phyloP scores from a whole-genome alignment of 2,797 vertebrate genomes.

The Fundulus diaphanus region DNA sequence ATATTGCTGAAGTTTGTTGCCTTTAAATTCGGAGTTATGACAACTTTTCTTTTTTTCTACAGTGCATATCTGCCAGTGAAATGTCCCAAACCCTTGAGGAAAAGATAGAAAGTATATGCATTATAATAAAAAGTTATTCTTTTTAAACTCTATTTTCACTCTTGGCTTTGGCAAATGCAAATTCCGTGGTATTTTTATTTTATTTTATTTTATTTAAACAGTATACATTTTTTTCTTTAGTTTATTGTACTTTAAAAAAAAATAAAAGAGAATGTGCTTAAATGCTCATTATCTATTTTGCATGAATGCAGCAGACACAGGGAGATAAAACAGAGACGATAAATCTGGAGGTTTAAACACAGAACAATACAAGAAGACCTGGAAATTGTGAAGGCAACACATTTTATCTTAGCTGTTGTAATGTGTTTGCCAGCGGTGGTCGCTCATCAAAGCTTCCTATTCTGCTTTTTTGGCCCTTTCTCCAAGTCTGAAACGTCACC shows the following conservation, averaged over 20 bases:
- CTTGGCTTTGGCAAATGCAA: not conserved
- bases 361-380: not conserved
- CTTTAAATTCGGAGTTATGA: too few relatives aligned
- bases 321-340: not conserved
- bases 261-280: not conserved
- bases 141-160: too few relatives aligned
- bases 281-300: not conserved
- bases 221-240: not conserved
- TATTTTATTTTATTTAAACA: not conserved
- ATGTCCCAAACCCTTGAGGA: too few relatives aligned
- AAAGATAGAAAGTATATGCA: too few relatives aligned
- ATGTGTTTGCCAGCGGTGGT: too few relatives aligned
- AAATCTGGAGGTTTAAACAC: not conserved
- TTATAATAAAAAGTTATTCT: too few relatives aligned
- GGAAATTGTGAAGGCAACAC: not conserved
- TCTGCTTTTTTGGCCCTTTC: not conserved
- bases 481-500: conserved; percentile 74
- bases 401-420: too few relatives aligned
- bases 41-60: too few relatives aligned
- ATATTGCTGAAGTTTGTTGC: too few relatives aligned
- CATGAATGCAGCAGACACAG: not conserved
- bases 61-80: too few relatives aligned
- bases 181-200: not conserved
- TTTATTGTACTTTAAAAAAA: conserved; percentile 1
- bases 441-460: not conserved